Conservation (phyloP, 2,113 vertebrate genomes). For the Prunella fulvescens region DNA sequence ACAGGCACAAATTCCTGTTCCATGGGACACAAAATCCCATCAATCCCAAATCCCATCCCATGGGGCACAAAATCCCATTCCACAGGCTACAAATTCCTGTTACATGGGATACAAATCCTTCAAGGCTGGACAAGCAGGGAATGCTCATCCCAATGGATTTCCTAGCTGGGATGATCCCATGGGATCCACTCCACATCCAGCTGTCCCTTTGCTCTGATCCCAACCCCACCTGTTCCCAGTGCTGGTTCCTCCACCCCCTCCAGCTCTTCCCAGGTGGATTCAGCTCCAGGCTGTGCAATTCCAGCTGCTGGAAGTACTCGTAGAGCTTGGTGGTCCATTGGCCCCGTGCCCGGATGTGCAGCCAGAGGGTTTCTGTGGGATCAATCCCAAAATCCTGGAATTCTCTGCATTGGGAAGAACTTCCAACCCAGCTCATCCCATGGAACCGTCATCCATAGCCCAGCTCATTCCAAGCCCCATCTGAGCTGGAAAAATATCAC, state of each 20-base stretch:
- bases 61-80: neutral
- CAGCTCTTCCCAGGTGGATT: constrained; percentile 57
- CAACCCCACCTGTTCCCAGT: constrained; percentile 53
- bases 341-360: constrained; percentile 85
- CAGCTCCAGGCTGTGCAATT: neutral
- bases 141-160: fast-evolving
- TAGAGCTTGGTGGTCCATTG: constrained; percentile 88
- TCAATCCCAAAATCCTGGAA: neutral
- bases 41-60: neutral
- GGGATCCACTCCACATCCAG: neutral
- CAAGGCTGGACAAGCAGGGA: neutral
- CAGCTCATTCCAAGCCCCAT: fast-evolving
- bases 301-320: constrained; percentile 77
- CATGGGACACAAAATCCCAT: neutral
- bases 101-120: neutral
- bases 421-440: neutral
- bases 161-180: neutral
- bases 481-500: fast-evolving
- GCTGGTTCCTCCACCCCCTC: constrained; percentile 54
- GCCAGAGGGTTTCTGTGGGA: constrained; percentile 81
- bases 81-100: no score
- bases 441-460: fast-evolving
- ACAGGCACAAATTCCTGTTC: no score
- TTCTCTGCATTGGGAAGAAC: fast-evolving
- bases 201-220: neutral